phyloP scores from a whole-genome alignment of 1,140 invertebrate species.

The Aphis gossypii region DNA sequence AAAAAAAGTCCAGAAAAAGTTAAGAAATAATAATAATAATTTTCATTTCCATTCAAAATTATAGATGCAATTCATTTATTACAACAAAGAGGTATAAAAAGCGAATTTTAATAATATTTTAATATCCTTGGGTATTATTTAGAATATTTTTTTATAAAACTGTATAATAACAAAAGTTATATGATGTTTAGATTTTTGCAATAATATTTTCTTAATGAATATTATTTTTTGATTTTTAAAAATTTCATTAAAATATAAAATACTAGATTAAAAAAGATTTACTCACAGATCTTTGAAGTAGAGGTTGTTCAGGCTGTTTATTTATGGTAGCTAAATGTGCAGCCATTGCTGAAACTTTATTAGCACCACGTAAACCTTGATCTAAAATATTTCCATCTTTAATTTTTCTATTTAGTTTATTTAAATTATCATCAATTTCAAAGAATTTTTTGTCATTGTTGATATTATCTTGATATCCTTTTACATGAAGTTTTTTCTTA shows the following conservation, averaged over 20 bases:
- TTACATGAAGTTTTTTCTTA: constrained; percentile 68
- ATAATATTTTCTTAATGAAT: background rate
- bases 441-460: constrained; percentile 68
- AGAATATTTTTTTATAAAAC: background rate
- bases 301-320: constrained; percentile 66
- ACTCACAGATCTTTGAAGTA: constrained; percentile 48
- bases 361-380: constrained; percentile 72
- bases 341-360: constrained; percentile 88
- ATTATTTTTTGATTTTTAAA: background rate
- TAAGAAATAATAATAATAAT: background rate
- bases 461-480: constrained; percentile 65
- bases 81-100: background rate
- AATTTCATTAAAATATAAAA: background rate
- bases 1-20: background rate
- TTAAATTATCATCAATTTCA: constrained; percentile 82
- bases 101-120: too few relatives aligned
- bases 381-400: constrained; percentile 79
- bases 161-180: too few relatives aligned
- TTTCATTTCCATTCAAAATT: background rate
- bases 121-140: background rate
- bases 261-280: background rate
- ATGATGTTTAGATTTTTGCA: background rate
- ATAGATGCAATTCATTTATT: background rate
- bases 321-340: constrained; percentile 77
- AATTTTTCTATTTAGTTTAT: constrained; percentile 80